These are phyloP conservation scores for Phaethornis superciliosus DNA, from an alignment of 2,113 vertebrate species.

Conservation along the genomic window DNA sequence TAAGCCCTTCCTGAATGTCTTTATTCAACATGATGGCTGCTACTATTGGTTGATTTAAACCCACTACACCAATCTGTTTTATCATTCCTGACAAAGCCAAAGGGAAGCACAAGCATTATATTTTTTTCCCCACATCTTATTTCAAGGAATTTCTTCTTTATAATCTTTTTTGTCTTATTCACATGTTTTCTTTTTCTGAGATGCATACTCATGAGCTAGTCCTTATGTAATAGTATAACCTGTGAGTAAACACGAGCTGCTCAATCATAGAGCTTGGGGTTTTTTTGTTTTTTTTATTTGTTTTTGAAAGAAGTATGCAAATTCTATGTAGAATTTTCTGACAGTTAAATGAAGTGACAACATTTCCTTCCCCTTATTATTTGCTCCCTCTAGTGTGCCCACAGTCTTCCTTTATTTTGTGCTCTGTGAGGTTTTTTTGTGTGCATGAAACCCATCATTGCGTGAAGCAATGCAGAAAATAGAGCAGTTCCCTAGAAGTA, in stretches of 20 bases:
- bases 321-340: neutral
- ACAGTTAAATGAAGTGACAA: neutral
- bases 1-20: neutral
- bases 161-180: neutral
- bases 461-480: neutral
- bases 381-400: neutral
- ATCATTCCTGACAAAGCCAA: neutral
- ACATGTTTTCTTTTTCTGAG: neutral
- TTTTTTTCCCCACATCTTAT: neutral
- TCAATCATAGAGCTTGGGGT: neutral
- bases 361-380: neutral
- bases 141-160: neutral
- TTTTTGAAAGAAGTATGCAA: neutral
- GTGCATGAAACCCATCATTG: accelerated
- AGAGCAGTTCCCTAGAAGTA: neutral
- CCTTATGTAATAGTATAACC: neutral
- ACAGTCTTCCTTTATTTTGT: neutral
- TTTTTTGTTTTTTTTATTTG: neutral
- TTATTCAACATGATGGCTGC: neutral
- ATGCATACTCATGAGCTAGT: neutral
- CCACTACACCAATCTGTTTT: neutral
- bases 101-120: neutral
- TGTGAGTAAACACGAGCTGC: neutral
- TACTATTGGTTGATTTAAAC: neutral
- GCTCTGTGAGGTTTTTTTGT: neutral